Percentiles rank a stretch among this genome's conserved stretches.
phyloP scores from a whole-genome alignment of 2,888 invertebrate genomes.

The Drosophila kanekoi region DNA sequence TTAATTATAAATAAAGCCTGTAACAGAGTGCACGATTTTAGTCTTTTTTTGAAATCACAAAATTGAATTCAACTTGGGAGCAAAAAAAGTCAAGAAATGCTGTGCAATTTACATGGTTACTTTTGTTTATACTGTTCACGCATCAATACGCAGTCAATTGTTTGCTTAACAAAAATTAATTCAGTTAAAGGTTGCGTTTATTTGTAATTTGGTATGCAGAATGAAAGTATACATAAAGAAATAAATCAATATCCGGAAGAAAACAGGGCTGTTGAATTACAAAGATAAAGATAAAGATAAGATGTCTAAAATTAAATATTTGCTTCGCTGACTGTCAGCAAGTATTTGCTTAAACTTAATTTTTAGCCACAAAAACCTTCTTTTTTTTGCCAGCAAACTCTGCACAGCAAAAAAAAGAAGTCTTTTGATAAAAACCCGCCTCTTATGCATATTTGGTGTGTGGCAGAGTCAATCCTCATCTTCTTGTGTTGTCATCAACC shows the following conservation, averaged over 20 bases:
- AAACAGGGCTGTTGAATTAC: background rate
- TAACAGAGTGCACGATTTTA: background rate
- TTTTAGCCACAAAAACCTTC: background rate
- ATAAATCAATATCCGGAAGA: conserved; percentile 21
- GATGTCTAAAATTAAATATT: conserved; percentile 13
- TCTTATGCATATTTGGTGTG: conserved; percentile 24
- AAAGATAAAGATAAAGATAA: conserved; percentile 5
- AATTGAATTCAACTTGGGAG: background rate
- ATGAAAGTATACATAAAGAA: conserved; percentile 10
- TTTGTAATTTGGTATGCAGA: conserved; percentile 5
- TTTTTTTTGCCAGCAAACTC: background rate
- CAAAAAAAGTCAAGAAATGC: conserved; percentile 2
- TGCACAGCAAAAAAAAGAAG: background rate
- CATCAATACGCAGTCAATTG: background rate
- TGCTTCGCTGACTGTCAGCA: background rate
- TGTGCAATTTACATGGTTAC: background rate
- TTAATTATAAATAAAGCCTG: background rate
- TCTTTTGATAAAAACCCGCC: conserved; percentile 15
- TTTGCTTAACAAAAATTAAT: background rate
- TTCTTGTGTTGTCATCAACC: conserved; percentile 49
- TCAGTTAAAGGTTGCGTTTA: background rate
- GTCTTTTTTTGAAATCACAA: background rate
- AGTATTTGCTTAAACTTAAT: background rate
- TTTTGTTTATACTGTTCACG: background rate
- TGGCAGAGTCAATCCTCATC: background rate